These are phyloP conservation scores for Nymphicus hollandicus DNA, from an alignment of 2,113 vertebrate genomes.

Conservation along the genomic window DNA sequence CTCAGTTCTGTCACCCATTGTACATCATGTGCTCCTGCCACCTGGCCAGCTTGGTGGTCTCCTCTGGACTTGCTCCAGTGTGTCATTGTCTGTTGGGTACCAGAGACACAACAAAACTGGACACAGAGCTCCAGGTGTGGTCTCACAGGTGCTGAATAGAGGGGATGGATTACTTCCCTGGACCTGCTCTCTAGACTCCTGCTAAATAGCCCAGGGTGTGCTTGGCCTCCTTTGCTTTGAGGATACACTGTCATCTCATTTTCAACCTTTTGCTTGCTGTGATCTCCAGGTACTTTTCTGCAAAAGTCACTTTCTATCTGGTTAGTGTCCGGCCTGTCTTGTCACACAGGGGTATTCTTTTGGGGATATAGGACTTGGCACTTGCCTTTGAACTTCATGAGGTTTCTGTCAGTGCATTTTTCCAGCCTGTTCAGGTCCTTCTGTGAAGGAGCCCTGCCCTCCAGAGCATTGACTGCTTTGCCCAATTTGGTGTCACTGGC, in stretches of 20 bases:
- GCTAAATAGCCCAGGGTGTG: background rate
- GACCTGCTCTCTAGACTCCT: background rate
- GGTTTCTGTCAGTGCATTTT: background rate
- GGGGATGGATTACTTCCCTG: background rate
- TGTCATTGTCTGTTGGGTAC: background rate
- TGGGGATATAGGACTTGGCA: background rate
- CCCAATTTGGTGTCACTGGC: background rate
- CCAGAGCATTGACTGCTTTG: background rate
- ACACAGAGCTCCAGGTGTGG: rapidly evolving
- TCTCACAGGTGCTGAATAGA: background rate
- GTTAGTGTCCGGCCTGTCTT: rapidly evolving
- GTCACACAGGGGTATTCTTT: background rate
- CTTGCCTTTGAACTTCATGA: background rate
- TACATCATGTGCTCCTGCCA: background rate
- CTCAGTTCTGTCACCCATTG: rapidly evolving
- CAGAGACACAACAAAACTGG: rapidly evolving
- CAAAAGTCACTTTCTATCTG: background rate
- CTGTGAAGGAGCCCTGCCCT: background rate
- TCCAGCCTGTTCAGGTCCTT: background rate
- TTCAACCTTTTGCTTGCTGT: background rate
- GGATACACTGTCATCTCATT: rapidly evolving
- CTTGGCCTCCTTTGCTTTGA: rapidly evolving
- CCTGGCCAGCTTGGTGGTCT: background rate
- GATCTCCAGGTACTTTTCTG: background rate
- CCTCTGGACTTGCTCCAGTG: background rate